Conservation (phyloP, 2,888 invertebrate genomes). For the Thalpophila matura region DNA sequence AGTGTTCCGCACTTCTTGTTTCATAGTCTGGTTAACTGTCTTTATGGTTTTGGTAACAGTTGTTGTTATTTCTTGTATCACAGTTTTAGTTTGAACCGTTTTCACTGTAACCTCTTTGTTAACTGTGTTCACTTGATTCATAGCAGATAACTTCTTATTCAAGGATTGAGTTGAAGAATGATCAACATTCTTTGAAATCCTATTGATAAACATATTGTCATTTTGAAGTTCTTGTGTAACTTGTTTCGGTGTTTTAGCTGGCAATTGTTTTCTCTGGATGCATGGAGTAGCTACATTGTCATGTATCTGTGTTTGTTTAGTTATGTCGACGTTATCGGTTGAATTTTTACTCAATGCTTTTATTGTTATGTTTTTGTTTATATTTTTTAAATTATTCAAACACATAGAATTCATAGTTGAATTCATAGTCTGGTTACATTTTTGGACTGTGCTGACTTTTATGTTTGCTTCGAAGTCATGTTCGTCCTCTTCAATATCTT, state of each 20-base stretch:
- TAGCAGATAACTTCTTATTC: slow-evolving; percentile 71
- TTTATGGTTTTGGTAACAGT: slow-evolving; percentile 88
- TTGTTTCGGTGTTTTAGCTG: slow-evolving; percentile 70
- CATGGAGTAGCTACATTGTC: slow-evolving; percentile 56
- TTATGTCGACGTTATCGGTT: slow-evolving; percentile 40
- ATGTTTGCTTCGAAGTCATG: slow-evolving; percentile 73
- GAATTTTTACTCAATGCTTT: slow-evolving; percentile 64
- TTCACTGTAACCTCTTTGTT: slow-evolving; percentile 85
- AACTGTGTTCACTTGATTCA: slow-evolving; percentile 78
- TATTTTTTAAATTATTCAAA: slow-evolving; percentile 73
- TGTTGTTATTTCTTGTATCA: slow-evolving; percentile 87
- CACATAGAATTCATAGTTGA: slow-evolving; percentile 62
- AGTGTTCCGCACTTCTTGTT: slow-evolving; percentile 78
- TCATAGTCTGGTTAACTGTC: slow-evolving; percentile 83
- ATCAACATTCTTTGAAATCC: slow-evolving; percentile 46
- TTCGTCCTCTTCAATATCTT: slow-evolving; percentile 65
- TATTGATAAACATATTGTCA: slow-evolving; percentile 54
- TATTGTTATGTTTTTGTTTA: slow-evolving; percentile 76
- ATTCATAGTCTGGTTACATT: slow-evolving; percentile 53
- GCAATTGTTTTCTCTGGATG: slow-evolving; percentile 67
- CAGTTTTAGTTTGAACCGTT: slow-evolving; percentile 84
- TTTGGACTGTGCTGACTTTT: slow-evolving; percentile 67
- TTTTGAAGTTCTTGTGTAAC: slow-evolving; percentile 54
- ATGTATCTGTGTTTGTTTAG: slow-evolving; percentile 45
- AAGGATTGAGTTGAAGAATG: slow-evolving; percentile 61